Evolutionary conservation across 1,140 invertebrate genomes (phyloP).

Genomic region (Temnothorax longispinosus): DNA sequence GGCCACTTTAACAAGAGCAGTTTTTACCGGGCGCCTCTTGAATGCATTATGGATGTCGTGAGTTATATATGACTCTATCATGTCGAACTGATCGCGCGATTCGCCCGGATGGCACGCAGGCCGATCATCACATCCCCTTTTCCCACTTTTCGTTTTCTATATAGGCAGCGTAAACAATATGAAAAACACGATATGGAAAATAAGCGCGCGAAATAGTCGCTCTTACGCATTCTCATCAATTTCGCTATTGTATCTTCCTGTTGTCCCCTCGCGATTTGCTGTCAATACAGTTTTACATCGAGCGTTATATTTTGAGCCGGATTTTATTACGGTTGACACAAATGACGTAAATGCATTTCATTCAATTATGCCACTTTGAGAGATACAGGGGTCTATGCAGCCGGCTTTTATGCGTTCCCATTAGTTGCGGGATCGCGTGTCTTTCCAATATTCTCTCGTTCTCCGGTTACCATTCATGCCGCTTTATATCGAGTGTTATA

Average conservation of each 20-base stretch:
- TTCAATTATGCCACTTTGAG: slow-evolving; percentile 21
- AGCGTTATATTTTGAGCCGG: not conserved
- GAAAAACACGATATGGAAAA: slow-evolving; percentile 9
- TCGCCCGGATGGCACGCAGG: slow-evolving; percentile 48
- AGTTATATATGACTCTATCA: slow-evolving; percentile 84
- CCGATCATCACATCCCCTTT: slow-evolving; percentile 30
- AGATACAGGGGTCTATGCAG: not conserved
- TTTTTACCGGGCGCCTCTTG: slow-evolving; percentile 77
- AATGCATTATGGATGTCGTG: slow-evolving; percentile 84
- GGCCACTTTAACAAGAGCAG: slow-evolving; percentile 74
- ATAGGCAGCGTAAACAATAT: not conserved
- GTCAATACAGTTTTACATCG: not conserved
- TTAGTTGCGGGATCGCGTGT: slow-evolving; percentile 42
- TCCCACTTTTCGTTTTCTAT: not conserved
- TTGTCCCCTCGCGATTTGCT: not conserved
- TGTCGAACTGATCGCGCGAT: slow-evolving; percentile 59
- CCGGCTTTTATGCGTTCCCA: not conserved
- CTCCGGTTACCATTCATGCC: not conserved
- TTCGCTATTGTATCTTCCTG: not conserved
- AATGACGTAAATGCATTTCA: not conserved
- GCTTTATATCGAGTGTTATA: slow-evolving; percentile 2
- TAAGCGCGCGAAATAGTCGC: not conserved
- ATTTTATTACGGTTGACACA: slow-evolving; percentile 29
- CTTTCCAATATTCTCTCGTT: slow-evolving; percentile 22
- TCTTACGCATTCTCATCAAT: not conserved